Conservation (phyloP, 1,140 invertebrate species). For the Chrysomallon squamiferum region DNA sequence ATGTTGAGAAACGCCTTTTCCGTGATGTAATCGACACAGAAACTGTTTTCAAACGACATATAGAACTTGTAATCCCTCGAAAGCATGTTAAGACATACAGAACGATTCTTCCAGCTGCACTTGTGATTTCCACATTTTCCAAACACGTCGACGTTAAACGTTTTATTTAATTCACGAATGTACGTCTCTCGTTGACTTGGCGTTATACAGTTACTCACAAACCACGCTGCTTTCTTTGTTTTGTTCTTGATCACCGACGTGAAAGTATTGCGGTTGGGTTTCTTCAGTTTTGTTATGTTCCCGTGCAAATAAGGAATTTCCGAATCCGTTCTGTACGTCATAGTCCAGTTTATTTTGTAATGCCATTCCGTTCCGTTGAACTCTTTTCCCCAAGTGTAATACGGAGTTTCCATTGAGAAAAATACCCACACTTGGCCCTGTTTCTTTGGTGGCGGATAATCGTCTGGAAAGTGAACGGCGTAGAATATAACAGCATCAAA, state of each 20-base stretch:
- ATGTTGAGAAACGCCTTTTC: constrained; percentile 83
- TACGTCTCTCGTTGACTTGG: constrained; percentile 66
- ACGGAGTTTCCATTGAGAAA: neutral
- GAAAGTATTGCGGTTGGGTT: neutral
- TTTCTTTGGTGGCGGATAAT: neutral
- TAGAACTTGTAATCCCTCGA: constrained; percentile 49
- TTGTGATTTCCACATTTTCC: constrained; percentile 67
- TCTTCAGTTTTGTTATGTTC: neutral
- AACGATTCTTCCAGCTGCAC: constrained; percentile 5
- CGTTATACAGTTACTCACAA: constrained; percentile 62
- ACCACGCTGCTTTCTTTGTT: constrained; percentile 11
- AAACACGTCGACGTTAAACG: constrained; percentile 71
- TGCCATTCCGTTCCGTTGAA: neutral
- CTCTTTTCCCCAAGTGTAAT: neutral
- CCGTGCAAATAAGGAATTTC: neutral
- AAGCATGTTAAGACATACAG: constrained; percentile 10
- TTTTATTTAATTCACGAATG: constrained; percentile 64
- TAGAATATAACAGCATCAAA: too few relatives aligned
- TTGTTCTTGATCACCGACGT: neutral
- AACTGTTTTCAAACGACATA: constrained; percentile 77
- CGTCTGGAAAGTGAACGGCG: too few relatives aligned
- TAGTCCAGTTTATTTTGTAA: neutral
- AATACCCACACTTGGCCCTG: neutral
- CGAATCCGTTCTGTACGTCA: constrained; percentile 2
- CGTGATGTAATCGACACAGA: constrained; percentile 94